Conservation (phyloP, 2,113 vertebrate species). For the Pimephales promelas region DNA sequence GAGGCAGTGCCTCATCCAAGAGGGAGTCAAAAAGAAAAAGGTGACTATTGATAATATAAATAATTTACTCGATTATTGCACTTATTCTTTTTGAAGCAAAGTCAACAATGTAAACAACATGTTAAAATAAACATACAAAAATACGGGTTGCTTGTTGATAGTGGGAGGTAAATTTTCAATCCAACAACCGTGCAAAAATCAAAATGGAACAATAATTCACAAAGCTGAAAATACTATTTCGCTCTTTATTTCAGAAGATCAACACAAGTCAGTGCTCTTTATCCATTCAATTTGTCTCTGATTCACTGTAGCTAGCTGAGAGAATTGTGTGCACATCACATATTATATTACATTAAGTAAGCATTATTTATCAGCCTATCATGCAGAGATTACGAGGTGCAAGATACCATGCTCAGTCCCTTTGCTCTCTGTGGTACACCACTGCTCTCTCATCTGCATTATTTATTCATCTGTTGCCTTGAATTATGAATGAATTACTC, state of each 20-base stretch:
- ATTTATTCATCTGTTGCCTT: slow-evolving; percentile 31
- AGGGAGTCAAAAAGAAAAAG: no score
- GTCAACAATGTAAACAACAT: not conserved
- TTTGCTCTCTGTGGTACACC: slow-evolving; percentile 9
- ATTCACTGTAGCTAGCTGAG: slow-evolving; percentile 11
- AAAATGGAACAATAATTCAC: not conserved
- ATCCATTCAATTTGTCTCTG: not conserved
- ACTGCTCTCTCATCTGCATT: slow-evolving; percentile 26
- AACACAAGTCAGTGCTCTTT: not conserved
- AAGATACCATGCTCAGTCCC: not conserved
- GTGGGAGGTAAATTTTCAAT: not conserved
- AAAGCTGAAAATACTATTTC: not conserved
- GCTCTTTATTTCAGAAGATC: slow-evolving; percentile 8
- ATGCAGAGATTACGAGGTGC: slow-evolving; percentile 10
- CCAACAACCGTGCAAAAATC: not conserved
- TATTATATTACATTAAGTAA: slow-evolving; percentile 37
- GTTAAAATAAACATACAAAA: not conserved
- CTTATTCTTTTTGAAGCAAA: not conserved
- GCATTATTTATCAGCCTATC: slow-evolving; percentile 48
- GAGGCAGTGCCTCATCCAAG: not conserved
- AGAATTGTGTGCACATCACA: slow-evolving; percentile 22
- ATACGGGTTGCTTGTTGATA: not conserved
- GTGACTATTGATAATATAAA: not conserved
- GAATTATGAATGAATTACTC: slow-evolving; percentile 44
- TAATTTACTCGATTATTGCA: not conserved